Evolutionary conservation across 2,888 invertebrate genomes (phyloP).

Genomic region (Rhyacophila evoluta): DNA sequence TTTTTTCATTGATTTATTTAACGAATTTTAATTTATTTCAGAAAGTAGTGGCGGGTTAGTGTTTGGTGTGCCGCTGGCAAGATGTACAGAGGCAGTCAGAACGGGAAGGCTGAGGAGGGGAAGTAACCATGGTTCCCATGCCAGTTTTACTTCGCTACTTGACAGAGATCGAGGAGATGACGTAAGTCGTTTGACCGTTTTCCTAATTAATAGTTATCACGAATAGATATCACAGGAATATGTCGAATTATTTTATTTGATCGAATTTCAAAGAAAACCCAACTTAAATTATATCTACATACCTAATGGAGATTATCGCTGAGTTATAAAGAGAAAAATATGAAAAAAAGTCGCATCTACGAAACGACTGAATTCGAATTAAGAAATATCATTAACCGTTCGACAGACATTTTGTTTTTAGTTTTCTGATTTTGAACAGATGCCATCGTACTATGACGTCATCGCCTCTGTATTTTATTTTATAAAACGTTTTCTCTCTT

Average conservation of each 20-base stretch:
- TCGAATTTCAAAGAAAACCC: no score
- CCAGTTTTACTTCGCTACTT: constrained; percentile 79
- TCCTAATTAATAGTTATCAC: no score
- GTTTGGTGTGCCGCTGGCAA: constrained; percentile 86
- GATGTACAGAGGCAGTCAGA: constrained; percentile 74
- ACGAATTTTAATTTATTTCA: constrained; percentile 54
- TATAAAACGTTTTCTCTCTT: not conserved
- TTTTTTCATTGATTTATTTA: not conserved
- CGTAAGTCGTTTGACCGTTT: no score
- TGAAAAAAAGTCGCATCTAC: not conserved
- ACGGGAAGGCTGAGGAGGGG: constrained; percentile 57
- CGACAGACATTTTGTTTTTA: constrained; percentile 12
- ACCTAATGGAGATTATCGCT: no score
- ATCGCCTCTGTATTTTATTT: not conserved
- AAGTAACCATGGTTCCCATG: constrained; percentile 75
- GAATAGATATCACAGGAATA: no score
- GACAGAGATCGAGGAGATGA: constrained; percentile 69
- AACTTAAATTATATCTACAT: no score
- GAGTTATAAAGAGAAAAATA: no score
- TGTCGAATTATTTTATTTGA: no score
- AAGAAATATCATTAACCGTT: not conserved
- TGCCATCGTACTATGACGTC: not conserved
- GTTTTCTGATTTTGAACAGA: constrained; percentile 13
- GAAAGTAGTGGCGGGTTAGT: constrained; percentile 74
- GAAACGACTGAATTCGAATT: not conserved